Evolutionary conservation across 2,797 vertebrate genomes (phyloP).

Genomic region (Danionella dracula): DNA sequence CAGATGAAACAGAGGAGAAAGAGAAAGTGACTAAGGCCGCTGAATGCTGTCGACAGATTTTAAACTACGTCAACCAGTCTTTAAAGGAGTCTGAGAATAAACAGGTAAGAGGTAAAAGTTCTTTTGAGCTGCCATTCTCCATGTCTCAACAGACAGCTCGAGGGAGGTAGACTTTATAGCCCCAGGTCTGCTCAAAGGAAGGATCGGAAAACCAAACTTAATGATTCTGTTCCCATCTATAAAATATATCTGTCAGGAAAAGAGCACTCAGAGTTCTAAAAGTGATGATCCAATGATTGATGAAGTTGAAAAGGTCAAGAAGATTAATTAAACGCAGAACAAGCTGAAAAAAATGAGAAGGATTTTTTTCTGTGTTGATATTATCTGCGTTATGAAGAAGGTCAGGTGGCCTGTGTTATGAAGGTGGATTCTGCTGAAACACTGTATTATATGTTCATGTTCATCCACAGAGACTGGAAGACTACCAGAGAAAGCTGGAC

Average conservation of each 20-base stretch:
- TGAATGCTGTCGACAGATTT: constrained; percentile 88
- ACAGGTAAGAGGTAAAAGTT: constrained; percentile 70
- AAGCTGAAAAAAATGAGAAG: too few species aligned
- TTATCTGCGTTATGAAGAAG: neutral
- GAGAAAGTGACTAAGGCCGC: constrained; percentile 86
- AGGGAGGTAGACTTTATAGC: constrained; percentile 12
- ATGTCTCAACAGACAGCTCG: too few species aligned
- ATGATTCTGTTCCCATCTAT: constrained; percentile 16
- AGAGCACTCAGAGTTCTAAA: neutral
- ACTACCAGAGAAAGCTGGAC: constrained; percentile 91
- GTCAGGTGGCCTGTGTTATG: neutral
- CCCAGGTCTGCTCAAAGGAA: constrained; percentile 6
- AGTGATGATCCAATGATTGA: neutral
- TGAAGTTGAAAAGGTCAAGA: neutral
- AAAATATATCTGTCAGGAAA: too few species aligned
- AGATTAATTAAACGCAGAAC: neutral
- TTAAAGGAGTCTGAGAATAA: constrained; percentile 95
- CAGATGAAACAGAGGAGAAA: constrained; percentile 81
- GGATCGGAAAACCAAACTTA: neutral
- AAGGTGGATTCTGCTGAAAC: constrained; percentile 7
- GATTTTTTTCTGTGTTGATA: neutral
- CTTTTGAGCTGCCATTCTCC: neutral
- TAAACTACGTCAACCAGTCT: constrained; percentile 92
- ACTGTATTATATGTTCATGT: neutral
- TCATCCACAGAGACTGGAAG: constrained; percentile 77